These are phyloP conservation scores for Struthidea cinerea DNA, from an alignment of 2,113 vertebrate genomes.

Conservation along the genomic window DNA sequence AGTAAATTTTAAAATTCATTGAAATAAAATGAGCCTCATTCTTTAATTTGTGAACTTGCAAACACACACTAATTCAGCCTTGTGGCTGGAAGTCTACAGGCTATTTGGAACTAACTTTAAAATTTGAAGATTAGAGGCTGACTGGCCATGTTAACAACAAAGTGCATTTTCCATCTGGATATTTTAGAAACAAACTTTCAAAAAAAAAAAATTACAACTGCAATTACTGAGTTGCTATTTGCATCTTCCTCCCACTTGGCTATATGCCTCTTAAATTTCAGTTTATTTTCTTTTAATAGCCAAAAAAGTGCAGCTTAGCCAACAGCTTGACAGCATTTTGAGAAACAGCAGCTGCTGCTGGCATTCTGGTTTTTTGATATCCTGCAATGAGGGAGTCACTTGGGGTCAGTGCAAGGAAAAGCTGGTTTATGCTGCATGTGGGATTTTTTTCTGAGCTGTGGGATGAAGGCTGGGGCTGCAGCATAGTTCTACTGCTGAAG, in stretches of 20 bases:
- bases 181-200: neutral
- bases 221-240: neutral
- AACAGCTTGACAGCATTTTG: neutral
- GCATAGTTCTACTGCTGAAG: neutral
- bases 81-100: neutral
- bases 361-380: constrained; percentile 1
- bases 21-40: neutral
- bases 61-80: neutral
- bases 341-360: constrained; percentile 37
- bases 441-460: constrained; percentile 33
- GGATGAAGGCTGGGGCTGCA: neutral
- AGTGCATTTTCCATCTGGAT: neutral
- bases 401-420: constrained; percentile 17
- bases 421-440: constrained; percentile 5
- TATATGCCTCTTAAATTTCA: neutral
- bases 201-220: neutral
- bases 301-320: neutral
- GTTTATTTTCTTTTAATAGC: constrained; percentile 8
- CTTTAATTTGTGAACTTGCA: neutral
- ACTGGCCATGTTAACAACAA: neutral
- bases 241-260: neutral
- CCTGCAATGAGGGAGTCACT: neutral
- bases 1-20: neutral
- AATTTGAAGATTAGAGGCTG: neutral
- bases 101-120: neutral